These are phyloP conservation scores for Cephalophus harveyi DNA, from an alignment of 2,113 vertebrate species.

Conservation along the genomic window DNA sequence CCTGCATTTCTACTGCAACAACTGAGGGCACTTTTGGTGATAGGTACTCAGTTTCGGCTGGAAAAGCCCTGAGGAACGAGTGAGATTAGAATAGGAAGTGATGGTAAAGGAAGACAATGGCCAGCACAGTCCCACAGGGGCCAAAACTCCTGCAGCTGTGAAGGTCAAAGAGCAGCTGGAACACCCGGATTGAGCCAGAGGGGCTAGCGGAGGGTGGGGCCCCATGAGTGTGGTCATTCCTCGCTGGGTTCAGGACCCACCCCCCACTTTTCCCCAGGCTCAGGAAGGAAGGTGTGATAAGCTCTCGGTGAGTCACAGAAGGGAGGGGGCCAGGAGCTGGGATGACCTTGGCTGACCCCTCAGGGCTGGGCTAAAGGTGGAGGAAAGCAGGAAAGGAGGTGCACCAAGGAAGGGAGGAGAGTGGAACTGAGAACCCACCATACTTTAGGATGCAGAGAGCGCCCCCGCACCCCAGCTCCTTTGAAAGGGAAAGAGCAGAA, in stretches of 20 bases:
- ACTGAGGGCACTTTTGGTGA: background rate
- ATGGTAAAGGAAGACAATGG: background rate
- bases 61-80: background rate
- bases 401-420: background rate
- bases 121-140: too few species aligned
- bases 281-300: background rate
- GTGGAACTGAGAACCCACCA: too few species aligned
- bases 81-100: background rate
- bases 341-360: background rate
- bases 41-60: background rate
- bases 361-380: background rate
- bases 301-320: background rate
- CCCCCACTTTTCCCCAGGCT: background rate
- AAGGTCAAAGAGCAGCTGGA: background rate
- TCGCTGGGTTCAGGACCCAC: background rate
- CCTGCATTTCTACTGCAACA: background rate
- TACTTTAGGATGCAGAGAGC: background rate
- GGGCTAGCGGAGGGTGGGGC: background rate
- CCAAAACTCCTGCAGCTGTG: background rate
- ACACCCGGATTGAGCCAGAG: too few species aligned
- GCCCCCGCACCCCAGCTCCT: fast-evolving
- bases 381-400: background rate
- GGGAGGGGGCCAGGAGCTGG: background rate
- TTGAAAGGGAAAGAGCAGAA: background rate
- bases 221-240: background rate